Evolutionary conservation across 30 jellyfish, hydroid and myxozoan species (phyloP).

Genomic region (Turritopsis rubra): DNA sequence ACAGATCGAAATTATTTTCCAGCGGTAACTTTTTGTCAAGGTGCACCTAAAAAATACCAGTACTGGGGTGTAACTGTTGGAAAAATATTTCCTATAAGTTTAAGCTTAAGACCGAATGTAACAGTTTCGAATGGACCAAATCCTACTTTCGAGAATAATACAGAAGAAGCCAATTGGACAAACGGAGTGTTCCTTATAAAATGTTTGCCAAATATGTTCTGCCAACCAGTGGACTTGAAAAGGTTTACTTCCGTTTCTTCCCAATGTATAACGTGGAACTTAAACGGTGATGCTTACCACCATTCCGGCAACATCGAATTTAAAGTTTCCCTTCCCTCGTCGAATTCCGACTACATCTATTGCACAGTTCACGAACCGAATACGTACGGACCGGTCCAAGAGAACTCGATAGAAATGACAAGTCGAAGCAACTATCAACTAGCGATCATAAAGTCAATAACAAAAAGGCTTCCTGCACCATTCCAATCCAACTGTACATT

Average conservation of each 20-base stretch:
- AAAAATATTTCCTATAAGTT: too few relatives aligned
- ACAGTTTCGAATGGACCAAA: neutral
- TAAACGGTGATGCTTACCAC: neutral
- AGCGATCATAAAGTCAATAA: neutral
- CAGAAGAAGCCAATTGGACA: neutral
- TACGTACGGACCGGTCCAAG: neutral
- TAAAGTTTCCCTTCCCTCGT: neutral
- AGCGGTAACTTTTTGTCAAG: neutral
- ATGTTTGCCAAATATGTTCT: neutral
- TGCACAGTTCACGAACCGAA: neutral
- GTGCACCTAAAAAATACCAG: neutral
- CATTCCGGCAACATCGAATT: neutral
- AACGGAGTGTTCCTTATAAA: neutral
- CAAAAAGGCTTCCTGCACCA: neutral
- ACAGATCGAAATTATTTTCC: slow-evolving; percentile 6
- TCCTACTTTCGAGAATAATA: neutral
- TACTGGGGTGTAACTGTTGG: neutral
- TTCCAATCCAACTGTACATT: neutral
- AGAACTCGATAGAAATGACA: neutral
- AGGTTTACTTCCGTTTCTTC: neutral
- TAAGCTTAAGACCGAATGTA: neutral
- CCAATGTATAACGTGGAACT: neutral
- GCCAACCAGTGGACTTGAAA: neutral
- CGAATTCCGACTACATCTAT: too few relatives aligned
- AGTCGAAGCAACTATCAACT: neutral